Base-by-base conservation (phyloP, 2,888 invertebrate genomes). In the Brenthis ino region DNA sequence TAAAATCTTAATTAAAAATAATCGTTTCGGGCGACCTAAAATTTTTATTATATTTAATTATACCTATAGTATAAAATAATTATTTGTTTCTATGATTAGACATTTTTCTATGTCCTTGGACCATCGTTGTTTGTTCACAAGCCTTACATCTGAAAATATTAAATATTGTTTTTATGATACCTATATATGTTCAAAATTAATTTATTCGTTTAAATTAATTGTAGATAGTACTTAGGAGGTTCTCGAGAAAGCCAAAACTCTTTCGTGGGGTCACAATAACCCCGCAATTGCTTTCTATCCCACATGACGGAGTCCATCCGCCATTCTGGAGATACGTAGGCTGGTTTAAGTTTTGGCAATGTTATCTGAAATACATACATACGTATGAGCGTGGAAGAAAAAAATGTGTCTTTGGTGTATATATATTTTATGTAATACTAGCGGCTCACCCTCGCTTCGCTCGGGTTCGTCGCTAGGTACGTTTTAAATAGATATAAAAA, bases 301-400 rank as follows among this genome's bases (percentile, higher is more conserved):
- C 88, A 89, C 0, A 71, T n/a, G 0, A 79, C 77, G 0, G 85
- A 77, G 6, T 85, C 84, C 84, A 82, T 83, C 0, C 87, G 82
- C 88, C 89, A 91, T 69, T 89, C 86, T 2, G 82, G 82, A 1
- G 85, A 75, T 50, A 89, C 85, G 50, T 74, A 74, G 2, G 80
- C 78, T 0, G 75, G 75, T 13, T 66, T 47, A 0, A 80, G 64
- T 28, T 76, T 77, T 3, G 71, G 69, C 0, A 86, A 57, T 0
- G 50, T 68, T 16, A 85, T 61, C 85, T 85, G 65, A 57, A 57
- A 65, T 55, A 28, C 20, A 55, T 24, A 55, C 20, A 55, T 24
- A 55, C 12, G 55, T 1, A 20, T 20, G 24, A 24, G 0, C 20
- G 6, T 28, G 16, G 6, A 11, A 43, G 37, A 8, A 11, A 43